Conservation (phyloP, 2,113 vertebrate genomes). For the Pteropus alecto region DNA sequence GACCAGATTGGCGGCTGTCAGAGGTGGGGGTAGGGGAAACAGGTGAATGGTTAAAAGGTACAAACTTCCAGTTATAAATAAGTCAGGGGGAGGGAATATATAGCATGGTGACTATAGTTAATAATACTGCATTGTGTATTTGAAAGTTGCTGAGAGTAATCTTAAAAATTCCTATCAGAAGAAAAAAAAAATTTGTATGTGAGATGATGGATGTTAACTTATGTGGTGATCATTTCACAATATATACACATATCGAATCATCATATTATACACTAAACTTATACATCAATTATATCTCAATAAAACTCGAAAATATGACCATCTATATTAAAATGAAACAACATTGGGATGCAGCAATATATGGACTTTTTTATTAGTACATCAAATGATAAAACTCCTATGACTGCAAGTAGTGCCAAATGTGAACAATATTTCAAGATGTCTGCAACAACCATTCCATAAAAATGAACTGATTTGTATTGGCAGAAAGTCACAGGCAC, state of each 20-base stretch:
- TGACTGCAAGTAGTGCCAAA: conserved; percentile 31
- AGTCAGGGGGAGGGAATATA: not conserved
- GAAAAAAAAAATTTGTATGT: not conserved
- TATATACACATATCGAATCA: not conserved
- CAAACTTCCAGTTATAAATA: not conserved
- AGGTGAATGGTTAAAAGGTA: not conserved
- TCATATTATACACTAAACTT: not conserved
- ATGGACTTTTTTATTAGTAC: conserved; percentile 28
- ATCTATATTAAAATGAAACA: conserved; percentile 1
- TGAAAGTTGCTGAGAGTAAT: not conserved
- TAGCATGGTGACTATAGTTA: not conserved
- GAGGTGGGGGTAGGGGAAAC: not conserved
- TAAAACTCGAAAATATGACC: not conserved
- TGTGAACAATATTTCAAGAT: not conserved
- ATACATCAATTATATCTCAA: not conserved
- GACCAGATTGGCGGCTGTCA: not conserved
- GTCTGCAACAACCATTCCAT: not conserved
- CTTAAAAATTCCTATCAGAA: not conserved
- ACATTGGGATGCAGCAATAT: not conserved
- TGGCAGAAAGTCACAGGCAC: not conserved
- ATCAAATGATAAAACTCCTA: conserved; percentile 13
- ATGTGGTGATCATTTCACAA: not conserved
- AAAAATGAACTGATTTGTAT: not conserved
- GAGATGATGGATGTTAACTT: not conserved
- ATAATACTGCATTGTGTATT: not conserved